Base-by-base conservation (phyloP, 2,888 invertebrate species). In the Patella depressa region DNA sequence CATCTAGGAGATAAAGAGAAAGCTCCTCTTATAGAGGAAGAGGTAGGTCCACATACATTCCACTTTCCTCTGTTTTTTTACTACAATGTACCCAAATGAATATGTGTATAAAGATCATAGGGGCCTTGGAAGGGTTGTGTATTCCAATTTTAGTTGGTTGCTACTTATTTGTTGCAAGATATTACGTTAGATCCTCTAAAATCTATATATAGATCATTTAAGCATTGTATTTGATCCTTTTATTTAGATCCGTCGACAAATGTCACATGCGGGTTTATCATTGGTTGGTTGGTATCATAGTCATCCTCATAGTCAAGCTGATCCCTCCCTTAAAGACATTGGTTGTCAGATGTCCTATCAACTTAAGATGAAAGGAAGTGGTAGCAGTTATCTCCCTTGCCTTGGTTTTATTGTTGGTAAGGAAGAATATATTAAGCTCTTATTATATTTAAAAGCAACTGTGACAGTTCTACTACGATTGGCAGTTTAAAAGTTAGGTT, bases 271-370 rank as follows among this genome's bases (percentile, higher is more conserved):
- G 14, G 95, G 96, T 76, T 93, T 97, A 65, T 94, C 95, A 5
- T 92, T 98, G 12, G 95, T 98, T 4, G 98, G 98, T 11, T 98
- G 98, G 98, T 98, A 98, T 92, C 98, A 98, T 92, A 97, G 97
- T 14, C 81, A 97, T 95, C 87, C 93, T 94, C 79, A 95, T 76
- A 95, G 95, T 83, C 95, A 96, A 77, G 96, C 97, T 1, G 96
- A 96, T 87, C 98, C 97, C 15, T 92, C 93, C 15, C 86, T 93
- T 9, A 93, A 96, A 76, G 98, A 98, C 90, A 96, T 98, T 78
- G 97, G 98, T 90, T 95, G 96, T 78, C 98, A 98, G 92, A 93
- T 98, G 82, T 97, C 98, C 88, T 97, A 98, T 92, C 97, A 98
- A 92, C 96, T 98, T 78, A 95, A 95, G 90, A 96, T 98, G 96